Base-by-base conservation (phyloP, 1,140 invertebrate genomes). In the Drosophila takahashii region DNA sequence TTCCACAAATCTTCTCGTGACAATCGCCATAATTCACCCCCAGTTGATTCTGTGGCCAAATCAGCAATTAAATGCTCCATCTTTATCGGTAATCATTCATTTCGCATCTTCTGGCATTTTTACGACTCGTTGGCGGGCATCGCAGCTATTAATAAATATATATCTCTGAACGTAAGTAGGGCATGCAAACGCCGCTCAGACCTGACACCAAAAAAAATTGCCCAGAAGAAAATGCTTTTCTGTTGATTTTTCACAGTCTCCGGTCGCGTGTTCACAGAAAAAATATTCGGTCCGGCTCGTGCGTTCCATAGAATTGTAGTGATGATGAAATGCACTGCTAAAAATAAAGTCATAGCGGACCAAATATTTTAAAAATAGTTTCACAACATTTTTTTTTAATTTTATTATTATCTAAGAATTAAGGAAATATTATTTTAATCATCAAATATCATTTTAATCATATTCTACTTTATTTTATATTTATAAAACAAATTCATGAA, bases 181-280 rank as follows among this genome's bases (percentile, higher is more conserved):
- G 78, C 81, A 85, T 78, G 83, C 66, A 86, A 85, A 78, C 53
- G 60, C 48, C 64, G 69, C 60, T 71, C 60, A 66, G 76, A 67
- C 42, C 64, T 65, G 66, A 77, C 59, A 73, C 47, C 45, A 75
- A 80, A 65, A 52, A 65, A 36, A 44, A 54, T 11, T 15, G 26
- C 9, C 18, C 50, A 47, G 32, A 75, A 34, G 53, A 75, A 76
- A 57, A 76, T 65, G 53, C 16, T 51, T 48, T 60, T 78, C 76
- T 85, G 69, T 87, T 81, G 84, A 87, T 77, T 76, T 76, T 87
- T 72, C 75, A 47, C 83, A 79, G 78, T 64, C 74, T 60, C 32
- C 59, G 69, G 79, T 87, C 67, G 81, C 83, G 83, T 85, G 81
- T 87, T 81, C 57, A 64, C 16, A 26, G 27, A 48, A 53, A 53